Evolutionary conservation across 2,888 invertebrate species (phyloP).

Genomic region (Tipula unca): DNA sequence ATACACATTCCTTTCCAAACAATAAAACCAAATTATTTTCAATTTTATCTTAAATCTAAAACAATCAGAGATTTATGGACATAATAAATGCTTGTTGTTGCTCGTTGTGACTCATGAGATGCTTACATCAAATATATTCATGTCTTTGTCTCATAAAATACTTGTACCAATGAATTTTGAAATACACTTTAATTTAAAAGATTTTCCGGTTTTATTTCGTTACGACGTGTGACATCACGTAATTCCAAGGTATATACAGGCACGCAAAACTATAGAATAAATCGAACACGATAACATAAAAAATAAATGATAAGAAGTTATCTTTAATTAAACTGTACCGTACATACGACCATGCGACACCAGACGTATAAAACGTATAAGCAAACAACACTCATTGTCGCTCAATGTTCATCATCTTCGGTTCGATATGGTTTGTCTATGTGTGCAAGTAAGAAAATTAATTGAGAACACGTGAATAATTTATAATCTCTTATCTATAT

Average conservation of each 20-base stretch:
- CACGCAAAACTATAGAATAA: not conserved
- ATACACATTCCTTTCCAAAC: not conserved
- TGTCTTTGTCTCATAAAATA: not conserved
- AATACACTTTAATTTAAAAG: not conserved
- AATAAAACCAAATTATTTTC: not conserved
- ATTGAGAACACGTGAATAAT: not conserved
- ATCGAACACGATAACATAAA: not conserved
- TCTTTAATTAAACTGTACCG: not conserved
- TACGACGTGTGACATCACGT: not conserved
- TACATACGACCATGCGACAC: not conserved
- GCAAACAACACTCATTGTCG: too few relatives aligned
- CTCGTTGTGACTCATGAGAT: too few relatives aligned
- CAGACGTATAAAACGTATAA: too few relatives aligned
- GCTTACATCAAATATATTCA: too few relatives aligned
- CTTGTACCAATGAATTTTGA: not conserved
- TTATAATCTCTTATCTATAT: not conserved
- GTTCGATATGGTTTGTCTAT: not conserved
- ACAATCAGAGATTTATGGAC: not conserved
- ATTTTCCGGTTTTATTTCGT: not conserved
- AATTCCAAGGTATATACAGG: not conserved
- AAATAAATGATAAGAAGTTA: not conserved
- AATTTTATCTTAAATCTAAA: not conserved
- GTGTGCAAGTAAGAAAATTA: not conserved
- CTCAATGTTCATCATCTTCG: not conserved
- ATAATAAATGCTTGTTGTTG: not conserved